Conservation (phyloP, 1,140 invertebrate species). For the Ceratina japonica region DNA sequence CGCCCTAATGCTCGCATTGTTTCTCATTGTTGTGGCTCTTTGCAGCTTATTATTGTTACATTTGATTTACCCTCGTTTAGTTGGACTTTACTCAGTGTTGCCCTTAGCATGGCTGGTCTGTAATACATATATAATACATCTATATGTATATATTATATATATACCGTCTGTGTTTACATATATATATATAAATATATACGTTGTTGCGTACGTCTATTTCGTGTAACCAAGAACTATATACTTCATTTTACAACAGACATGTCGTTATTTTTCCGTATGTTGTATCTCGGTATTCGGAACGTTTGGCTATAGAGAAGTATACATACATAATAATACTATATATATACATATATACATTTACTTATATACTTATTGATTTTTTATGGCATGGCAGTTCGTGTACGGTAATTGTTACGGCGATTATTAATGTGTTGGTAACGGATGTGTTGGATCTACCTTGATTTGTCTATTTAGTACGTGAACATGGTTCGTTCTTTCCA, state of each 20-base stretch:
- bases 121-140: constrained; percentile 64
- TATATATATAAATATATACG: constrained; percentile 52
- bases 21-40: constrained; percentile 81
- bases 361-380: constrained; percentile 46
- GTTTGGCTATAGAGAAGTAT: constrained; percentile 65
- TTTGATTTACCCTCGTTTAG: constrained; percentile 73
- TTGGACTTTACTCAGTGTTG: constrained; percentile 75
- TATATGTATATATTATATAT: constrained; percentile 51
- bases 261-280: constrained; percentile 6
- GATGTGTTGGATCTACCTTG: constrained; percentile 41
- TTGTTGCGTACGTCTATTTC: constrained; percentile 46
- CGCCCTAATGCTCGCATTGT: constrained; percentile 79
- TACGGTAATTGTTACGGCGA: constrained; percentile 57
- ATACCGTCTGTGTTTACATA: constrained; percentile 41
- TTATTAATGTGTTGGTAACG: constrained; percentile 59
- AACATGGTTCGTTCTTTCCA: constrained; percentile 47
- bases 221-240: constrained; percentile 49
- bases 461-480: constrained; percentile 50
- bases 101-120: constrained; percentile 78
- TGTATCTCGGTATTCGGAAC: constrained; percentile 56
- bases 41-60: constrained; percentile 78
- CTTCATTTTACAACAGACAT: constrained; percentile 12
- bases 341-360: constrained; percentile 39
- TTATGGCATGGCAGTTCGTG: constrained; percentile 73
- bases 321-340: constrained; percentile 49